Percentiles rank a stretch among this genome's conserved stretches.
These are phyloP conservation scores for Tor tambroides DNA, from an alignment of 2,113 vertebrate genomes.

Conservation along the genomic window DNA sequence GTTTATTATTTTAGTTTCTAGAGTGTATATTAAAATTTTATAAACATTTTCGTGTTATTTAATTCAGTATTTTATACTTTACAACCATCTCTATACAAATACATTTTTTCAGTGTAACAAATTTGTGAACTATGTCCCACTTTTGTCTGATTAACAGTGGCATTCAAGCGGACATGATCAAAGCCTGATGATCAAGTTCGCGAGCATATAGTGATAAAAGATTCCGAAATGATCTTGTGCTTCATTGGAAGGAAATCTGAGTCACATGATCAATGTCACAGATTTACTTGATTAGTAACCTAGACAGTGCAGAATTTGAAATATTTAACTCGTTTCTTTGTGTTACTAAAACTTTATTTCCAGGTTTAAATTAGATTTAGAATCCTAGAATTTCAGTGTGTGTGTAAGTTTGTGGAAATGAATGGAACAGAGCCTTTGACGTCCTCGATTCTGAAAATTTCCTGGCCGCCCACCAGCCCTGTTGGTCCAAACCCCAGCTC, in stretches of 20 bases:
- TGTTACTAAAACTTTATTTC: neutral
- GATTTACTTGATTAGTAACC: neutral
- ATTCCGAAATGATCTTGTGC: neutral
- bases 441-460: slow-evolving; percentile 49
- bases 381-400: neutral
- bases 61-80: too few species aligned
- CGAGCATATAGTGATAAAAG: neutral
- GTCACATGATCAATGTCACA: neutral
- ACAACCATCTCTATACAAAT: neutral
- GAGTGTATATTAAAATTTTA: too few species aligned
- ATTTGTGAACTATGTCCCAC: neutral
- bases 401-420: slow-evolving; percentile 19
- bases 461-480: slow-evolving; percentile 24
- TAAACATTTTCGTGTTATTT: too few species aligned
- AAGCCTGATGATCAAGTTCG: neutral
- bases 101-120: neutral
- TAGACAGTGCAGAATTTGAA: neutral
- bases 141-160: neutral
- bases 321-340: neutral
- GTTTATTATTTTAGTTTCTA: too few species aligned
- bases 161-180: neutral
- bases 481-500: slow-evolving; percentile 40
- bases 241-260: neutral
- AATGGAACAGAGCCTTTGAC: slow-evolving; percentile 42
- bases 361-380: neutral